These are phyloP conservation scores for Mormyrops boulengeri DNA, from an alignment of 2,797 vertebrate species.

Conservation along the genomic window DNA sequence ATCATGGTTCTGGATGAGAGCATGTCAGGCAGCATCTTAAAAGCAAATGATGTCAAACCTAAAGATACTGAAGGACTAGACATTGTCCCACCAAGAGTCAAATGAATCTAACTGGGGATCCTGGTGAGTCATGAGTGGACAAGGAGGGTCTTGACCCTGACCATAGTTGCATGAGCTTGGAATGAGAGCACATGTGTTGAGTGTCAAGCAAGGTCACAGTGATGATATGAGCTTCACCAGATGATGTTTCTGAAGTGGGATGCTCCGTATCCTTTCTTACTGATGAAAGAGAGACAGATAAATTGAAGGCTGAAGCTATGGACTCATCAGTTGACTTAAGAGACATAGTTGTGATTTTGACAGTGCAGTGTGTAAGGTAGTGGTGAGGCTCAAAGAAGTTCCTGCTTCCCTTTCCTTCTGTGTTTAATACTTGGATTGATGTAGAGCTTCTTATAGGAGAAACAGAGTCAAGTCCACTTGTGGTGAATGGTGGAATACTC, in stretches of 20 bases:
- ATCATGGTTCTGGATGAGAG: constrained; percentile 17
- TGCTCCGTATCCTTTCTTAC: background rate
- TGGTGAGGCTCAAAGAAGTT: background rate
- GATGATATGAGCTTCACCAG: background rate
- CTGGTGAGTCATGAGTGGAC: constrained; percentile 48
- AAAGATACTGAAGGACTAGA: background rate
- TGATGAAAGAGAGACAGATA: background rate
- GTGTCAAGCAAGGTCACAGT: constrained; percentile 24
- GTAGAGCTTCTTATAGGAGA: constrained; percentile 26
- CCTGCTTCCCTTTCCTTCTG: background rate
- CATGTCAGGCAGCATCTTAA: background rate
- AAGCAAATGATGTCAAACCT: background rate
- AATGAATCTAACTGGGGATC: constrained; percentile 26
- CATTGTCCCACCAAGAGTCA: background rate
- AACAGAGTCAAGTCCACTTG: constrained; percentile 19
- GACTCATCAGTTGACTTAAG: background rate
- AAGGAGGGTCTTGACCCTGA: constrained; percentile 43
- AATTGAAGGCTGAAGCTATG: background rate
- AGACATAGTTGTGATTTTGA: constrained; percentile 1
- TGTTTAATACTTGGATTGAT: constrained; percentile 14
- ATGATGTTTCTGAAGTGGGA: background rate
- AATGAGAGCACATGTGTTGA: constrained; percentile 35
- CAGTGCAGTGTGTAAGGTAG: background rate
- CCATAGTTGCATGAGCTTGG: constrained; percentile 39
- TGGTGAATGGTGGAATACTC: constrained; percentile 17